Evolutionary conservation across 1,140 invertebrate species (phyloP), one percentile per base, ranked within the genome.

Genomic region (Zaprionus ornatus): DNA sequence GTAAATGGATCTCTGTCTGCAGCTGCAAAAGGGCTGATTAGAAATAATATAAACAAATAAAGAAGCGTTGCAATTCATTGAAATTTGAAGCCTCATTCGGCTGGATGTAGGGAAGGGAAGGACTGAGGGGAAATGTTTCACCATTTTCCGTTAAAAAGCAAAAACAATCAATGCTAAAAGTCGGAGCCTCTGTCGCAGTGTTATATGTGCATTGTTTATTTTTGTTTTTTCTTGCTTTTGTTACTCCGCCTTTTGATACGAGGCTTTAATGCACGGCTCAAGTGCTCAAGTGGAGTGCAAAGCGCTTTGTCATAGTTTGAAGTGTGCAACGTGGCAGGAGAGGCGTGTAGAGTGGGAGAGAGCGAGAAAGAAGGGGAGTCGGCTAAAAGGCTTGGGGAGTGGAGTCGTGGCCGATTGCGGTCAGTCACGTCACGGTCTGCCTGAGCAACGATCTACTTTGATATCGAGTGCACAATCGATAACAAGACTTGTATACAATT

Each of bases 161-260:
- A 61, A 65, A 66, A 71, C 68, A 77, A 67, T 73, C 69, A 67
- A 67, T 67, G 74, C 70, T 71, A 64, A 77, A 73, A 35, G 45
- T 76, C 48, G 9, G 9, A 32, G 45, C 45, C 35, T 32, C 29
- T 32, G n/a, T 60, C 68, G 35, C 25, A n/a, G 40, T 45, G n/a
- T 57, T 59, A 42, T 75, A 52, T 75, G 19, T 48, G 45, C 68
- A 72, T 65, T 71, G 68, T 76, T 72, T 60, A 35, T 65, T 48
- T 65, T 63, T 37, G 32, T 59, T 48, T 23, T 74, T 66, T 25
- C 15, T n/a, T 56, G 7, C 25, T 70, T 27, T 63, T 45, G 40
- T 45, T 50, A 13, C 45, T 50, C 17, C 17, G 45, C 45, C 9
- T 50, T 50, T 50, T 45, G 40, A 45, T 45, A 17, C 40, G n/a